Evolutionary conservation across 2,113 vertebrate genomes (phyloP).

Genomic region (Clupea harengus): DNA sequence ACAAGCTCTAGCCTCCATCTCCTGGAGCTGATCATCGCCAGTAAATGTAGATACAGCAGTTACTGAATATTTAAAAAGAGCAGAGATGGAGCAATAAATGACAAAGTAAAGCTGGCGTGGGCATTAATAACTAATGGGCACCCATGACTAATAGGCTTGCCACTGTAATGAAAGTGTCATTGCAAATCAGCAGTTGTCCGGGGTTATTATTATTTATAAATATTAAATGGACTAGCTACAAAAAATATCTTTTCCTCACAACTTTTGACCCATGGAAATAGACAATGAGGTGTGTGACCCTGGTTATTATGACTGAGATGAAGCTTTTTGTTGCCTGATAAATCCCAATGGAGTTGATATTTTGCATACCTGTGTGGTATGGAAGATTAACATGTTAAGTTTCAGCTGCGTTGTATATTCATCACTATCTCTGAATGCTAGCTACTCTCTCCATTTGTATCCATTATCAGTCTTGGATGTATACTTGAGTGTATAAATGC

Average conservation of each 20-base stretch:
- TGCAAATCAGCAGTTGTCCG: conserved; percentile 81
- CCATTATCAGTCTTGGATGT: too few relatives aligned
- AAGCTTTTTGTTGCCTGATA: background rate
- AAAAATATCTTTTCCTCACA: conserved; percentile 64
- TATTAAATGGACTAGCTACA: conserved; percentile 75
- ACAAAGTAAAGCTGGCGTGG: conserved; percentile 78
- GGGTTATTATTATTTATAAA: conserved; percentile 84
- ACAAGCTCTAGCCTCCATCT: conserved; percentile 45
- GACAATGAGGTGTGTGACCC: conserved; percentile 32
- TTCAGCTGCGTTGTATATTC: background rate
- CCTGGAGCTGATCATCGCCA: conserved; percentile 66
- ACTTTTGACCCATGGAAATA: conserved; percentile 63
- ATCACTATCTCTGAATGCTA: too few relatives aligned
- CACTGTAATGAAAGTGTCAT: conserved; percentile 81
- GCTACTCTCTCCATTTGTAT: too few relatives aligned
- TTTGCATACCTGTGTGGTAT: background rate
- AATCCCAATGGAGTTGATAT: background rate
- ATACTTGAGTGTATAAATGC: too few relatives aligned
- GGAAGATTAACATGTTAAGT: background rate
- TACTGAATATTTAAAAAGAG: conserved; percentile 81
- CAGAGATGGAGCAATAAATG: conserved; percentile 81
- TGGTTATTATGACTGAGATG: too few relatives aligned
- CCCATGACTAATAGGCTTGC: conserved; percentile 75
- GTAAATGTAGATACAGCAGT: conserved; percentile 80
- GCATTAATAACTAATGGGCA: conserved; percentile 80